phyloP scores from a whole-genome alignment of 2,797 vertebrate genomes.

The Sebastes glaucus region DNA sequence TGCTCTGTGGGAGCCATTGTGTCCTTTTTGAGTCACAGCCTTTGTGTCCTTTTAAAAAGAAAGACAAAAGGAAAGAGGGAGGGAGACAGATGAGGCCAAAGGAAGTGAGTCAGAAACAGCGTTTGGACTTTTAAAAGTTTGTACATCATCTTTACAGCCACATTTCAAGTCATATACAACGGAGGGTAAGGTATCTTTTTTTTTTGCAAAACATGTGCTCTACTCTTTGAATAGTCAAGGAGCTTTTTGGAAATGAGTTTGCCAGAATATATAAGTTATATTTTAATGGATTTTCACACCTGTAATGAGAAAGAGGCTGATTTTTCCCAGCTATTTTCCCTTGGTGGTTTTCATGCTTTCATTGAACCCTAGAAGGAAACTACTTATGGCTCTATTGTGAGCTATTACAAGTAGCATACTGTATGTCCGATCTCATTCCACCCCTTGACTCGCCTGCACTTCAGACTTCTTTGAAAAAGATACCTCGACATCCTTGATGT shows the following conservation, averaged over 20 bases:
- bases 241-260: background rate
- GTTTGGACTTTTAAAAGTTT: background rate
- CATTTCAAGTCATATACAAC: background rate
- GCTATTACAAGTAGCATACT: conserved; percentile 18
- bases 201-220: background rate
- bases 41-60: conserved; percentile 9
- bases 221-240: background rate
- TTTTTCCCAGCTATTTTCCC: background rate
- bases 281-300: background rate
- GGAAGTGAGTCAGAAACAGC: background rate
- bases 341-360: background rate
- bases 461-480: conserved; percentile 25
- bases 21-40: conserved; percentile 10
- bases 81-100: background rate
- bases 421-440: conserved; percentile 18
- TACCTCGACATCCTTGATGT: background rate
- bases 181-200: background rate
- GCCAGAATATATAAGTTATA: background rate
- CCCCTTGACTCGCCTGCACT: conserved; percentile 11
- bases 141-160: background rate
- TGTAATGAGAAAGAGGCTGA: background rate
- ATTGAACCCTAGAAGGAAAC: background rate
- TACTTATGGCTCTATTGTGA: background rate
- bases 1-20: conserved; percentile 30
- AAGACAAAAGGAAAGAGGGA: background rate